A percentile compares a stretch with the other conserved stretches of the same genome.
These are phyloP conservation scores for Mesaphorura yosii DNA, from an alignment of 1,140 invertebrate genomes.

Conservation along the genomic window DNA sequence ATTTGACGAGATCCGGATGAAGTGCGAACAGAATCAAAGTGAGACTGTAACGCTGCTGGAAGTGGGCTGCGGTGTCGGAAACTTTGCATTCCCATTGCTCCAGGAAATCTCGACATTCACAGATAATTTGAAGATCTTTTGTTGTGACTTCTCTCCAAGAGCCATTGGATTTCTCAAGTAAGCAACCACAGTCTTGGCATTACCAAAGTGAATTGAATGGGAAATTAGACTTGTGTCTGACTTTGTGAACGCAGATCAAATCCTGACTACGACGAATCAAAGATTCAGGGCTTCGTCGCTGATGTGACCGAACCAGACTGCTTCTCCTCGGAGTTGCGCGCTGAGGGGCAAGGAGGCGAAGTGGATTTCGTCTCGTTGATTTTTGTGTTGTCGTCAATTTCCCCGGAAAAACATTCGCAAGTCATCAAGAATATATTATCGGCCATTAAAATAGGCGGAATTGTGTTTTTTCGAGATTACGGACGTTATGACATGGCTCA, in stretches of 20 bases:
- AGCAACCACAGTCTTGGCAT: conserved; percentile 10
- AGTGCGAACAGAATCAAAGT: conserved; percentile 1
- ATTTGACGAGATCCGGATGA: conserved; percentile 62
- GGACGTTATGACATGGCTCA: conserved; percentile 97
- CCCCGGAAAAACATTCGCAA: conserved; percentile 60
- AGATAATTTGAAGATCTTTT: conserved; percentile 63
- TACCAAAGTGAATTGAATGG: conserved; percentile 3
- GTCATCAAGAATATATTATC: conserved; percentile 57
- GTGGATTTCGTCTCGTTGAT: conserved; percentile 59
- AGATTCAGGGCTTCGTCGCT: conserved; percentile 59
- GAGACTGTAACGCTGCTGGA: conserved; percentile 51
- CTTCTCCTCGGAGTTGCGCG: conserved; percentile 11
- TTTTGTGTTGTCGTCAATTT: conserved; percentile 68
- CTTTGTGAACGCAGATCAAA: conserved; percentile 37
- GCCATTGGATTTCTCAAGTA: conserved; percentile 77
- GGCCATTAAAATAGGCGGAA: conserved; percentile 64
- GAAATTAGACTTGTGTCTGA: neutral
- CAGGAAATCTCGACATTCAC: conserved; percentile 58
- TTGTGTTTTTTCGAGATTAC: conserved; percentile 89
- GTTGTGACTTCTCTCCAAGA: conserved; percentile 86
- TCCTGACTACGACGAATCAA: conserved; percentile 47
- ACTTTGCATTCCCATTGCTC: conserved; percentile 85
- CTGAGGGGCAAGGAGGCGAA: too few relatives aligned
- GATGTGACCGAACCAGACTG: conserved; percentile 41
- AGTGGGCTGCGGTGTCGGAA: conserved; percentile 94